Base-by-base conservation (phyloP, 2,113 vertebrate genomes). In the Greenwoodochromis staneri region DNA sequence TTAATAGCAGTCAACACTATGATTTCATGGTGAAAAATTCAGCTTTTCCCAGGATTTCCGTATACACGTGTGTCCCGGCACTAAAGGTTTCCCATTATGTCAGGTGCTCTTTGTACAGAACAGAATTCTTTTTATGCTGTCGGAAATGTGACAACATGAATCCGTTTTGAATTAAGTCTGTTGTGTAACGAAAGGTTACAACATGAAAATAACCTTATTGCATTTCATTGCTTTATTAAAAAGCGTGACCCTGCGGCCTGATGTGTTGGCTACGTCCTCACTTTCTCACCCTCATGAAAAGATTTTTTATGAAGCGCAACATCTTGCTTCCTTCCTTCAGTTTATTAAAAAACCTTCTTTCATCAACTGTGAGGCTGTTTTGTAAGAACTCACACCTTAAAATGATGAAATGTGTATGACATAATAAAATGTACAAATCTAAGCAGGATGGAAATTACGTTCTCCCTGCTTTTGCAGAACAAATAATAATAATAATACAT, bases 231-330 rank as follows among this genome's bases (percentile, higher is more conserved):
- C 73, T 80, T 90, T 85, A 80, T 82, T 49, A 59, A 89, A 88
- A 89, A 76, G 83, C 42, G 81, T 27, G 42, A 38, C 84, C 19
- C 76, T 21, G n/a, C 54, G 49, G 78, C 76, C 80, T n/a, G 63
- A 84, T 80, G 81, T 76, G 59, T 59, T 92, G 89, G 89, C 89
- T 17, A 13, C 5, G 27, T 92, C 51, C 55, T 83, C 47, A 85
- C 21, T 87, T 87, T 92, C 88, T 85, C 91, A 84, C 83, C 80
- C 80, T 89, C 90, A 87, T 85, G 82, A 80, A 91, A 84, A 82
- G 55, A 27, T 61, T 8, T 82, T 89, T 83, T 90, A 81, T 89
- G 45, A 34, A 49, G 57, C 59, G 54, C 63, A 82, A 63, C 63
- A 82, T 82, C 47, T 81, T 54, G 14, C 17, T 93, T 90, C 63